A percentile compares a stretch with the other conserved stretches of the same genome.
Conservation (phyloP, 2,888 invertebrate genomes). For the Ryuthela nishihirai region DNA sequence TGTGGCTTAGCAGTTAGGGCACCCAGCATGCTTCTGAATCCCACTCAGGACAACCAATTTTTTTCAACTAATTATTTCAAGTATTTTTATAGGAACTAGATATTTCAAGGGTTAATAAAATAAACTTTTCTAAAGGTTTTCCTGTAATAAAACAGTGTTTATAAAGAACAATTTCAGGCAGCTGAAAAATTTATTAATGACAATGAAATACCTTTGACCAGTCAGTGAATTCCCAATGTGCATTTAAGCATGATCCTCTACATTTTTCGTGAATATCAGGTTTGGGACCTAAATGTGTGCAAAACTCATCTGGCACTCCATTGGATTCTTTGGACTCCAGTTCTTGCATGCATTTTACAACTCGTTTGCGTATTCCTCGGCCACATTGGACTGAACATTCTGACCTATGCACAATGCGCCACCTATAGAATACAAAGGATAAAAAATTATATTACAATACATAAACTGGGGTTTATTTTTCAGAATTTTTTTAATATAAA, state of each 20-base stretch:
- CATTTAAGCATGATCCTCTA: conserved; percentile 61
- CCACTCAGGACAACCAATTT: no score
- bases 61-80: no score
- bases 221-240: conserved; percentile 65
- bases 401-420: conserved; percentile 58
- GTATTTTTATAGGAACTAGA: no score
- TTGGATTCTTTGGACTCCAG: conserved; percentile 47
- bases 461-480: no score
- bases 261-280: conserved; percentile 58
- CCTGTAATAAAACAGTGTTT: neutral
- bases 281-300: conserved; percentile 55
- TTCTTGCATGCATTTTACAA: conserved; percentile 30
- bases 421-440: conserved; percentile 54
- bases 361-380: conserved; percentile 57
- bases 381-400: conserved; percentile 71
- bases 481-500: no score
- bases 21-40: no score
- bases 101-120: no score
- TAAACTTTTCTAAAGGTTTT: no score
- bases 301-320: conserved; percentile 53
- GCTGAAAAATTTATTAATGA: neutral
- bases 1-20: no score
- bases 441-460: conserved; percentile 8
- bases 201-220: conserved; percentile 62
- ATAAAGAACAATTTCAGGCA: neutral